phyloP scores from a whole-genome alignment of 2,113 vertebrate species.

The Phoenicopterus ruber region DNA sequence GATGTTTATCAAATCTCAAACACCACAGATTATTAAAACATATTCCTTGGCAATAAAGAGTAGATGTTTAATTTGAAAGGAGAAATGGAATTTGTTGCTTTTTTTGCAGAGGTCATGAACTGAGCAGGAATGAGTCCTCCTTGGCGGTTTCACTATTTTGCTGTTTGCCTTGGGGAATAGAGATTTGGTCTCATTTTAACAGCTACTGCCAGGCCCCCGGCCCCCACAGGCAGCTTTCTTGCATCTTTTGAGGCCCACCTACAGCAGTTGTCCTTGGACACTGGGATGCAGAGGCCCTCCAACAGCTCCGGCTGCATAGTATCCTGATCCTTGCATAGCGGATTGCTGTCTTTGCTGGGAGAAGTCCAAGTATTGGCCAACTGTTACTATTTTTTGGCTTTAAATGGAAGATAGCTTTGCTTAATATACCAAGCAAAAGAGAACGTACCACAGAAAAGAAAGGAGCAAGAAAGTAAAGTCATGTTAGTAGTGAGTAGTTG shows the following conservation, averaged over 20 bases:
- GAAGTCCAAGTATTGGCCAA: background rate
- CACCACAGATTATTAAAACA: conserved; percentile 65
- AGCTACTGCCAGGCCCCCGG: background rate
- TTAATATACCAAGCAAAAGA: background rate
- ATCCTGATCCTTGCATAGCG: background rate
- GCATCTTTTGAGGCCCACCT: conserved; percentile 17
- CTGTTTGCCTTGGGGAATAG: conserved; percentile 17
- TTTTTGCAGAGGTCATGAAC: conserved; percentile 13
- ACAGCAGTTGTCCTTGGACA: background rate
- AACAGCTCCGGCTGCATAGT: background rate
- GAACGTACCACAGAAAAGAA: background rate
- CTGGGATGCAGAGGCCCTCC: background rate
- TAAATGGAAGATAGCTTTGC: conserved; percentile 18
- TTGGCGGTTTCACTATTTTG: conserved; percentile 26
- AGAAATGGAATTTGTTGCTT: conserved; percentile 57
- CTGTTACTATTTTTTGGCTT: conserved; percentile 10
- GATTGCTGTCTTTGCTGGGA: background rate
- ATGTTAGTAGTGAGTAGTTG: background rate
- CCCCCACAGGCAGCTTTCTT: conserved; percentile 4
- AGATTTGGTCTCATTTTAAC: background rate
- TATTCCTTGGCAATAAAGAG: conserved; percentile 63
- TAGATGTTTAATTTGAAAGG: conserved; percentile 64
- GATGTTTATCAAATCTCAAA: conserved; percentile 51
- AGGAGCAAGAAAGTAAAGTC: background rate
- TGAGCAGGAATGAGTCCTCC: conserved; percentile 37